These are phyloP conservation scores for Psittacula echo DNA, from an alignment of 2,797 vertebrate genomes.

Conservation along the genomic window DNA sequence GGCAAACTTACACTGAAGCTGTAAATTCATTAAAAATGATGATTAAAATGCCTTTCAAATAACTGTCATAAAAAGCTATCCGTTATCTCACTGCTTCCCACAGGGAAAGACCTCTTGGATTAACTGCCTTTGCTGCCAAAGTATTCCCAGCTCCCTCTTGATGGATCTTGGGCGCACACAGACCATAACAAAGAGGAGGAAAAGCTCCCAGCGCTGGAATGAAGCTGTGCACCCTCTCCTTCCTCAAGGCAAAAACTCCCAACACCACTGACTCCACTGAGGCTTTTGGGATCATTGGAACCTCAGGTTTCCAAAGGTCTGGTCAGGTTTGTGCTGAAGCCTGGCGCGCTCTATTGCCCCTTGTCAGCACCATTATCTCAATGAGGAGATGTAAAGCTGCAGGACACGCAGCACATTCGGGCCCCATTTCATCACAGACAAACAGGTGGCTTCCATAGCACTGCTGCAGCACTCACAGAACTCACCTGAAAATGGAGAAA, in stretches of 20 bases:
- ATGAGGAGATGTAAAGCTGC: neutral
- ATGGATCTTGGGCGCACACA: neutral
- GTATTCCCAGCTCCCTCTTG: neutral
- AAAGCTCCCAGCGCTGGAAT: neutral
- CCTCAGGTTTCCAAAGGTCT: neutral
- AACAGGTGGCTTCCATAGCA: fast-evolving
- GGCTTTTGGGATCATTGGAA: neutral
- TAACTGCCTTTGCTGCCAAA: neutral
- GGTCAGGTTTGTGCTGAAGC: neutral
- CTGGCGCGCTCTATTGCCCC: fast-evolving
- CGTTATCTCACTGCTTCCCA: neutral
- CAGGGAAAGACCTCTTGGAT: neutral
- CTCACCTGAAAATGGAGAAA: fast-evolving
- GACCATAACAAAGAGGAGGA: fast-evolving
- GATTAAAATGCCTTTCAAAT: neutral
- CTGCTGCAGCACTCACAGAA: neutral
- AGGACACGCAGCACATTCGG: neutral
- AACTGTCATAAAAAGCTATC: neutral
- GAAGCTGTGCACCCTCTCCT: neutral
- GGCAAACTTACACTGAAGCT: neutral
- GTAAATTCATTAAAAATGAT: neutral
- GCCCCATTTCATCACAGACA: neutral
- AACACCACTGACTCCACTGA: neutral
- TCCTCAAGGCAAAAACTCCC: neutral
- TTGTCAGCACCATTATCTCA: neutral